A percentile compares a stretch with the other conserved stretches of the same genome.
These are phyloP conservation scores for Chelonus formosanus DNA, from an alignment of 2,888 invertebrate genomes.

Conservation along the genomic window DNA sequence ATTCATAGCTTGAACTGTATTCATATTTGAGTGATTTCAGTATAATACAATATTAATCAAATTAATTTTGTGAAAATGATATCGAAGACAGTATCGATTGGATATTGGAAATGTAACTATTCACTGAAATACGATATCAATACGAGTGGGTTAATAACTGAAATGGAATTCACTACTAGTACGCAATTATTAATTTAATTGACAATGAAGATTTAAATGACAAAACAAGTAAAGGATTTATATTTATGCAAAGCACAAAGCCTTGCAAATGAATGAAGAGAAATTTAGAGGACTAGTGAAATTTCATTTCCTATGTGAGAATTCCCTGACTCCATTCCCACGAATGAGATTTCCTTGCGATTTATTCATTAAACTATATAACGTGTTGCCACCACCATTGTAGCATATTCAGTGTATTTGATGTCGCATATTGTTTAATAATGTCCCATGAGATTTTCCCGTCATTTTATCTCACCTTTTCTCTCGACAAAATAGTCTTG, in stretches of 20 bases:
- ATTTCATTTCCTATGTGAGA: slow-evolving; percentile 23
- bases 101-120: too few relatives aligned
- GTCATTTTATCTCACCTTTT: slow-evolving; percentile 17
- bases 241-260: too few relatives aligned
- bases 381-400: neutral
- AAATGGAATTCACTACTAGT: too few relatives aligned
- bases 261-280: slow-evolving; percentile 13
- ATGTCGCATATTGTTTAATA: slow-evolving; percentile 21
- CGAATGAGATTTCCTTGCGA: slow-evolving; percentile 16
- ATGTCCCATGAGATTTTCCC: slow-evolving; percentile 17
- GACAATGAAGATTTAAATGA: slow-evolving; percentile 10
- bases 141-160: too few relatives aligned
- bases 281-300: slow-evolving; percentile 24
- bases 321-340: slow-evolving; percentile 18
- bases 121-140: too few relatives aligned
- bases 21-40: too few relatives aligned
- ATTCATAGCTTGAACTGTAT: too few relatives aligned
- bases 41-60: too few relatives aligned
- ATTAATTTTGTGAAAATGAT: too few relatives aligned
- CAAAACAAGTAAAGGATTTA: slow-evolving; percentile 9
- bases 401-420: neutral
- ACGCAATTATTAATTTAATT: neutral
- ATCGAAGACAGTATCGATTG: too few relatives aligned
- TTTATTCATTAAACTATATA: slow-evolving; percentile 25
- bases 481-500: slow-evolving; percentile 10